A percentile compares a stretch with the other conserved stretches of the same genome.
Conservation (phyloP, 2,797 vertebrate species). For the Anguilla marmorata region DNA sequence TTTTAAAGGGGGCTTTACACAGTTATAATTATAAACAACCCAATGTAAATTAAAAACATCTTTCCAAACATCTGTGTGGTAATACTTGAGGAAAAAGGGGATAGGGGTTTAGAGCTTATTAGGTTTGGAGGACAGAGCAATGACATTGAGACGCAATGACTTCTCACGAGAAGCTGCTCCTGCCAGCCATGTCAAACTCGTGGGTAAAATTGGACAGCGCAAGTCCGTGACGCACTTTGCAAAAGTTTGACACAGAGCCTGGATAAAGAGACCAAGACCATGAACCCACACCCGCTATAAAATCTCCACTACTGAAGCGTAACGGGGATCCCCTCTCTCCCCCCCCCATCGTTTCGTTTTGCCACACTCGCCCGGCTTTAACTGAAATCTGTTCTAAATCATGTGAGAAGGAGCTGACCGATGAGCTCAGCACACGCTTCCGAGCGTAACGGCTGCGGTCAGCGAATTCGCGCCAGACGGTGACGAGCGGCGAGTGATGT, state of each 20-base stretch:
- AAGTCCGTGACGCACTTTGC: background rate
- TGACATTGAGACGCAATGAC: background rate
- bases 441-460: conserved; percentile 26
- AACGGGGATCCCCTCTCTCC: background rate
- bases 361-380: background rate
- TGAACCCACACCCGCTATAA: background rate
- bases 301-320: background rate
- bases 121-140: background rate
- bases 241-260: background rate
- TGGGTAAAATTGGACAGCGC: background rate
- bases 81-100: background rate
- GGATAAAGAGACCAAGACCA: background rate
- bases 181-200: background rate
- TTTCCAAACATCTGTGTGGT: background rate
- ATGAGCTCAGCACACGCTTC: conserved; percentile 41
- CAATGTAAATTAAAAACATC: background rate
- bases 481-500: background rate
- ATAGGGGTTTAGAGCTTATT: background rate
- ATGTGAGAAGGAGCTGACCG: conserved; percentile 23
- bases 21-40: background rate
- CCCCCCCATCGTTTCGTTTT: background rate
- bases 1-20: background rate
- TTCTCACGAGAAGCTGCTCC: background rate
- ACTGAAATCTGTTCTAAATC: conserved; percentile 30
- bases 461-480: conserved; percentile 24